Evolutionary conservation across 2,888 invertebrate species (phyloP), one percentile per base, ranked within the genome.

Genomic region (Rotaria magnacalcarata): DNA sequence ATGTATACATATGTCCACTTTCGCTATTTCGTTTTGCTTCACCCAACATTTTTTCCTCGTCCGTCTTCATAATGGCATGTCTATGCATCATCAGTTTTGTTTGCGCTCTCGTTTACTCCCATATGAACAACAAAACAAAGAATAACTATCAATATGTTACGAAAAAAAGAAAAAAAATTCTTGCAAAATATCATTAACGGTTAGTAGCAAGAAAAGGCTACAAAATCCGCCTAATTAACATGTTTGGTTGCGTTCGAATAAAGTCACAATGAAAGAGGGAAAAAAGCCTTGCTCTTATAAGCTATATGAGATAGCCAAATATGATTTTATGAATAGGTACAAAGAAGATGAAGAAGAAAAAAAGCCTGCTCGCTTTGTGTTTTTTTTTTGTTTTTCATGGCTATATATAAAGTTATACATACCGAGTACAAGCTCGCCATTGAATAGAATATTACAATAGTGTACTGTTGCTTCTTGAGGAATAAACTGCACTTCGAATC

Each of bases 401-500:
- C 52, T 8, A 16, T 14, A 52, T 8, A 14, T 16, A 52, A 11
- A 52, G 1, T 4, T 16, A 16, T 52, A 52, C 8, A 88, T 89
- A 93, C 93, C 93, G 89, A 93, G 94, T 52, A 96, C 96, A 47
- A 96, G 95, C 91, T 96, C 96, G 85, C 96, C 96, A 90, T 97
- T 97, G 92, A 97, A 97, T 92, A 96, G 94, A 54, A 98, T 96
- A 84, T 96, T 96, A 8, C 97, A 92, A 47, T 94, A 95, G 91
- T 98, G 97, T 0, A 94, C 93, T 4, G 96, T 95, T 0, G 96
- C 94, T 92, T 96, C 96, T 58, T 95, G 95, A 0, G 97, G 97
- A 90, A 96, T 96, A 92, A 98, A 98, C 92, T 97, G 97, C 54
- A 97, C 96, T 84, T 96, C 93, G 90, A 98, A 98, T 21, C 84